Evolutionary conservation across 2,888 invertebrate genomes (phyloP), one percentile per base, ranked within the genome.

Genomic region (Pinctada fucata): DNA sequence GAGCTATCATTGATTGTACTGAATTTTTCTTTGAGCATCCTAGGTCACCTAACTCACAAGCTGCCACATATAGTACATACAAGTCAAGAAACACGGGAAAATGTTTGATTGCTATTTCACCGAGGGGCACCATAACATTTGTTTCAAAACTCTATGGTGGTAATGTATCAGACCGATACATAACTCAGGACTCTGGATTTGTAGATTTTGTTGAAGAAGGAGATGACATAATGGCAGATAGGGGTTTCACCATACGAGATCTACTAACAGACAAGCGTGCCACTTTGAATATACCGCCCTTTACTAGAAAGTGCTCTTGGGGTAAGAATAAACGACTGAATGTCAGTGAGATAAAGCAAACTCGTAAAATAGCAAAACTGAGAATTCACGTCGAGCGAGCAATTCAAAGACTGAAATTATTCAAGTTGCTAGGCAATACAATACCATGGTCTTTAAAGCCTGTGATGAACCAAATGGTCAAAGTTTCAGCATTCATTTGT

Each of bases 301-400:
- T 72, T 65, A 76, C 76, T 16, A 71, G 72, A 48, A 76, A 76
- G 48, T 71, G 76, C 49, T 3, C 65, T 47, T 76, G 76, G 72
- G 76, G 76, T 50, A 67, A 68, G 68, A 72, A 72, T 6, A 72
- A 67, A 72, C 13, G 67, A 48, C 58, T 77, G 8, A 77, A 77
- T 72, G 66, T 77, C n/a, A 72, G 31, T 67, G 77, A 78, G 65
- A 78, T 78, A 47, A 78, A 78, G 47, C 70, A 49, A n/a, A 78
- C 78, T 45, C 50, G 78, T 10, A 67, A 68, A n/a, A 74, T 78
- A 50, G 73, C 74, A 2, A 73, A 73, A 58, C 52, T 52, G 51
- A 58, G 52, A 51, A 72, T 52, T 31, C 58, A 72, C 58, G 52
- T 72, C 16, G 72, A 52, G 10, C 58, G 48, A 45, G 69, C 69